Conservation (phyloP, 1,140 invertebrate genomes). For the Ips nitidus region DNA sequence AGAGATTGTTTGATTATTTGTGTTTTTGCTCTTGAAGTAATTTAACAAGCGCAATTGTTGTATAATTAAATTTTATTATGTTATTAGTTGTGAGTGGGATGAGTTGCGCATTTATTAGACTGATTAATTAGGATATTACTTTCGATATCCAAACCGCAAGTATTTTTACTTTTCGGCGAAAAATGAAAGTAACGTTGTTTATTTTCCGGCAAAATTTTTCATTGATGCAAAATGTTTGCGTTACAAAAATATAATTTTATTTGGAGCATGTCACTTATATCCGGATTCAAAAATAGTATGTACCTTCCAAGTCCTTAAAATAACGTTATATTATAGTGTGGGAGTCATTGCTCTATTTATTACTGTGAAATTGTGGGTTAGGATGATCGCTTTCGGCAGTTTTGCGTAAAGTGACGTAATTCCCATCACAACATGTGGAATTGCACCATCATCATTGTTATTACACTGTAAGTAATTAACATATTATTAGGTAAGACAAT, state of each 20-base stretch:
- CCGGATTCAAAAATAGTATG: conserved; percentile 24
- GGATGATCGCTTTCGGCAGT: conserved; percentile 4
- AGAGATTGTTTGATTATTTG: too few species aligned
- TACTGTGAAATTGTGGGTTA: conserved; percentile 17
- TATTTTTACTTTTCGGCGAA: background rate
- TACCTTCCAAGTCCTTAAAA: conserved; percentile 26
- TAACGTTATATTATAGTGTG: conserved; percentile 23
- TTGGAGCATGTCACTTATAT: conserved; percentile 28
- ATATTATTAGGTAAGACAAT: background rate
- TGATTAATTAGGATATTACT: too few species aligned
- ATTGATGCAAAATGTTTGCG: conserved; percentile 22
- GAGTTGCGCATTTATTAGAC: background rate
- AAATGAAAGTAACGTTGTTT: conserved; percentile 1
- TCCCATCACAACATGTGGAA: background rate
- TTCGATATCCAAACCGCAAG: too few species aligned
- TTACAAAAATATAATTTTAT: conserved; percentile 20
- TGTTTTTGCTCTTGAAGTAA: too few species aligned
- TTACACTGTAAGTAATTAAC: too few species aligned
- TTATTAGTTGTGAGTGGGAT: background rate
- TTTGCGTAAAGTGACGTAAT: conserved; percentile 1
- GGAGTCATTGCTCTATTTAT: conserved; percentile 32
- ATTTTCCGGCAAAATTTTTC: conserved; percentile 14
- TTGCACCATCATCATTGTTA: too few species aligned
- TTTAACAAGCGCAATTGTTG: background rate
- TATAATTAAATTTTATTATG: background rate